Evolutionary conservation across 2,797 vertebrate genomes (phyloP).

Genomic region (Myotis daubentonii): DNA sequence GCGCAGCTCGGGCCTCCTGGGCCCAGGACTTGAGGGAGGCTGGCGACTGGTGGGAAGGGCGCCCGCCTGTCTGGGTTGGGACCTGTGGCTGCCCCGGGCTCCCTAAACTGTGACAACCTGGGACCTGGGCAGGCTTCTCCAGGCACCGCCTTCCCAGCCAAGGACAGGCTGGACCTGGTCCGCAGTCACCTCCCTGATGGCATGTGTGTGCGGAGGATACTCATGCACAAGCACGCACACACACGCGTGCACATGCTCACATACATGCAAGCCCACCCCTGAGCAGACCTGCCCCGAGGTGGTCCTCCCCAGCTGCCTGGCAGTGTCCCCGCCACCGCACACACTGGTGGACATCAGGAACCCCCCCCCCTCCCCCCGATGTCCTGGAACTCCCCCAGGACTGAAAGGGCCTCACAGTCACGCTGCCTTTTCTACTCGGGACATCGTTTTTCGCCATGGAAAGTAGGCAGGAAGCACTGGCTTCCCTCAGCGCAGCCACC

Average conservation of each 20-base stretch:
- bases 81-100: background rate
- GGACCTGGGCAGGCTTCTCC: background rate
- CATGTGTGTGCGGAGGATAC: too few relatives aligned
- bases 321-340: background rate
- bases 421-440: background rate
- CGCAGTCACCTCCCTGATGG: background rate
- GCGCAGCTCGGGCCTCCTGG: background rate
- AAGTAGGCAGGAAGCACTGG: background rate
- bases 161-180: background rate
- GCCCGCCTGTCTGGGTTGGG: background rate
- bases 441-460: too few relatives aligned
- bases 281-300: background rate
- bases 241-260: background rate
- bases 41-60: background rate
- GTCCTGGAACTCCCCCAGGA: background rate
- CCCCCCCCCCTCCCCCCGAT: fast-evolving
- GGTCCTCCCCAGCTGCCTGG: background rate
- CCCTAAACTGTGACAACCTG: background rate
- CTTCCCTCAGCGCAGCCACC: background rate
- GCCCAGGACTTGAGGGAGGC: too few relatives aligned
- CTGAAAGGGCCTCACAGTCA: background rate
- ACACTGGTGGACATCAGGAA: background rate
- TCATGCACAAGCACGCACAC: background rate
- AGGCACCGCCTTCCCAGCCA: background rate
- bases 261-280: background rate